phyloP scores from a whole-genome alignment of 1,140 invertebrate genomes.

The Listronotus oregonensis region DNA sequence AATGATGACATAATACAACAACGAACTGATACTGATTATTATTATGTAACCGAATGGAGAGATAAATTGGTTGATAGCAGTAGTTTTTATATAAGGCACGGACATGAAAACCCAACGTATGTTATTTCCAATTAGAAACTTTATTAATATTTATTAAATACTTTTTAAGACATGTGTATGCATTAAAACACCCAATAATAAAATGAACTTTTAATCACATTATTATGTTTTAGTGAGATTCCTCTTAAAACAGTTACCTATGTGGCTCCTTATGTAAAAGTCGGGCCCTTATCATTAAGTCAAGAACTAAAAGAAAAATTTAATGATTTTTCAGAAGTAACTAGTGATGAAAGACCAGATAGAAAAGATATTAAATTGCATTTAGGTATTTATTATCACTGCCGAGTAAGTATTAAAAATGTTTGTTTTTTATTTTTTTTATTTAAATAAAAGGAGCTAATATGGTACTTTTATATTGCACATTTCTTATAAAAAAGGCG shows the following conservation, averaged over 20 bases:
- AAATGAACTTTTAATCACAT: background rate
- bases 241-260: conserved; percentile 58
- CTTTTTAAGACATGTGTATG: too few relatives aligned
- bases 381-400: conserved; percentile 83
- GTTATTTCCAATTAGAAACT: conserved; percentile 8
- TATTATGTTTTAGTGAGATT: conserved; percentile 54
- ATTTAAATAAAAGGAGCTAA: too few relatives aligned
- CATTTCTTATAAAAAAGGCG: too few relatives aligned
- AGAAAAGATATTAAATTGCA: conserved; percentile 81
- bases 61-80: conserved; percentile 80
- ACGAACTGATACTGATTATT: conserved; percentile 60
- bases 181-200: too few relatives aligned
- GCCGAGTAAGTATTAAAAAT: conserved; percentile 46
- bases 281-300: conserved; percentile 62
- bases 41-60: conserved; percentile 80
- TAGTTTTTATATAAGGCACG: conserved; percentile 71
- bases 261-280: conserved; percentile 61
- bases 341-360: conserved; percentile 82
- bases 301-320: conserved; percentile 76
- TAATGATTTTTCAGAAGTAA: conserved; percentile 75
- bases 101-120: conserved; percentile 78
- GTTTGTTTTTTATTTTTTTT: too few relatives aligned
- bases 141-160: too few relatives aligned
- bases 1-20: conserved; percentile 39
- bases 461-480: too few relatives aligned